Percentiles rank a stretch among this genome's conserved stretches.
Conservation (phyloP, 2,888 invertebrate species). For the Dioctria rufipes region DNA sequence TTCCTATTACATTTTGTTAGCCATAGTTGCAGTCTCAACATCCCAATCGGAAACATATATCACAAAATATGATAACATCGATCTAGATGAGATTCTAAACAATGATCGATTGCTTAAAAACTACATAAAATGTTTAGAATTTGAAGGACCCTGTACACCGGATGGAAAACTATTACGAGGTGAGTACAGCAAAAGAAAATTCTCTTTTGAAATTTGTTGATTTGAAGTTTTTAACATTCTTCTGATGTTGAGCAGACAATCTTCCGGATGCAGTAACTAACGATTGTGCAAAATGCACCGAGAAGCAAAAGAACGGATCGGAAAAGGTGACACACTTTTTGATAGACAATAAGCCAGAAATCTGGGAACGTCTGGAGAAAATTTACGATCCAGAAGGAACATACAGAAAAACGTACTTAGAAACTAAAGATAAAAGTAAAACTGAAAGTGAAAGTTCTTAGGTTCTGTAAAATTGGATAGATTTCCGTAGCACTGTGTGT, state of each 20-base stretch:
- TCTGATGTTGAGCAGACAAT: conserved; percentile 72
- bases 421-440: conserved; percentile 70
- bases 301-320: conserved; percentile 77
- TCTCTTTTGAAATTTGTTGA: conserved; percentile 38
- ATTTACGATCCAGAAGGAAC: conserved; percentile 77
- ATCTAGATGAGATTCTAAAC: conserved; percentile 77
- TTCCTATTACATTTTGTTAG: conserved; percentile 57
- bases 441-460: not conserved
- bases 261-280: conserved; percentile 81
- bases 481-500: too few species aligned
- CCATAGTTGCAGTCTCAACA: conserved; percentile 59
- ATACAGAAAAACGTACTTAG: conserved; percentile 76
- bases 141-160: conserved; percentile 77
- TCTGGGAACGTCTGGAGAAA: conserved; percentile 75
- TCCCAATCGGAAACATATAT: conserved; percentile 72
- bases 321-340: conserved; percentile 76
- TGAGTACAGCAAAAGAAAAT: conserved; percentile 65
- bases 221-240: conserved; percentile 43
- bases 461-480: too few species aligned
- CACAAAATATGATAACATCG: conserved; percentile 79
- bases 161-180: conserved; percentile 82
- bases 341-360: conserved; percentile 72
- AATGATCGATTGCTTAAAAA: conserved; percentile 78
- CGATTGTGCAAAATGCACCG: conserved; percentile 79
- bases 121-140: conserved; percentile 79